These are phyloP conservation scores for Poeciliopsis paucimaculata DNA, from an alignment of 2,797 vertebrate species.

Conservation along the genomic window DNA sequence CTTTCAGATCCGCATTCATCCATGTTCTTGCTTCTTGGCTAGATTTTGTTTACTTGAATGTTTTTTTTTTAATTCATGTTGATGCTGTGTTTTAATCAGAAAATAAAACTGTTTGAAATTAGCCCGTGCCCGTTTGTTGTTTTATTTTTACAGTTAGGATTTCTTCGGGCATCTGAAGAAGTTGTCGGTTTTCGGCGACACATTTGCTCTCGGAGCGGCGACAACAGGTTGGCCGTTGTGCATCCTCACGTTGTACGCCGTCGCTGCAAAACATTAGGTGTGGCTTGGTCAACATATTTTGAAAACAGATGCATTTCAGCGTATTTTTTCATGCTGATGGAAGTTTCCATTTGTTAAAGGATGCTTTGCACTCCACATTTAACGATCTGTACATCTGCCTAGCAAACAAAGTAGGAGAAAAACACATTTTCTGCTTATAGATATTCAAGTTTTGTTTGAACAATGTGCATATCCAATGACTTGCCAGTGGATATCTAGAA, in stretches of 20 bases:
- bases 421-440: neutral
- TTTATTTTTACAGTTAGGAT: slow-evolving; percentile 15
- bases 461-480: neutral
- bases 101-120: slow-evolving; percentile 81
- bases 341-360: slow-evolving; percentile 3
- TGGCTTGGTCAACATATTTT: neutral
- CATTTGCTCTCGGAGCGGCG: slow-evolving; percentile 47
- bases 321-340: neutral
- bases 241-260: slow-evolving; percentile 87
- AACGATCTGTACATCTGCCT: slow-evolving; percentile 40
- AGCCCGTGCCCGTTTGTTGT: neutral
- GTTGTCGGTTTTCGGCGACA: slow-evolving; percentile 77
- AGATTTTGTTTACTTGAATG: slow-evolving; percentile 30
- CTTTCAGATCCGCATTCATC: neutral
- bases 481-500: neutral
- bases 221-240: slow-evolving; percentile 79
- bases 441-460: neutral
- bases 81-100: slow-evolving; percentile 69
- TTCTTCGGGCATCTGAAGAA: slow-evolving; percentile 88
- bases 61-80: slow-evolving; percentile 45
- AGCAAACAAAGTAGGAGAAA: neutral
- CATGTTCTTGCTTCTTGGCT: slow-evolving; percentile 45
- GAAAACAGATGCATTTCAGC: neutral
- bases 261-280: slow-evolving; percentile 76
- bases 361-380: neutral